Conservation (phyloP, 2,888 invertebrate genomes). For the Napeogenes sylphis region DNA sequence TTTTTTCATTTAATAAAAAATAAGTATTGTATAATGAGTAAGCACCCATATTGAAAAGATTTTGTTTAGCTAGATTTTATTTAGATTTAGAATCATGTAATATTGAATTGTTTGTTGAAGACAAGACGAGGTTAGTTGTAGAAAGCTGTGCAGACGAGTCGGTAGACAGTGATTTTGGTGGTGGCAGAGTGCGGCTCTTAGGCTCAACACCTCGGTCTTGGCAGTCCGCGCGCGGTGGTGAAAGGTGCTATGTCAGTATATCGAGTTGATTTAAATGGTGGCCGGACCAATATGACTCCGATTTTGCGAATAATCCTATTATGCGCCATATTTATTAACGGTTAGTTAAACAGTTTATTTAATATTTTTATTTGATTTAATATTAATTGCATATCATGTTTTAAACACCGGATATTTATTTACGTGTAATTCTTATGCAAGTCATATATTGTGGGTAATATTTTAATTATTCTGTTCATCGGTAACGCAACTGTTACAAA, state of each 20-base stretch:
- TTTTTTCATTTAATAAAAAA: no score
- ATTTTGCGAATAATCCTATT: slow-evolving; percentile 61
- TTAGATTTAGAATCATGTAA: not conserved
- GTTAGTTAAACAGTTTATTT: slow-evolving; percentile 48
- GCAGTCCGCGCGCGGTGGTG: slow-evolving; percentile 72
- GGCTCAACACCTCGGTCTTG: slow-evolving; percentile 27
- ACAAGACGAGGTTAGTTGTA: slow-evolving; percentile 48
- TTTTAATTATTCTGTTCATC: slow-evolving; percentile 42
- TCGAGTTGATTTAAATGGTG: slow-evolving; percentile 41
- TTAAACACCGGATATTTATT: slow-evolving; percentile 29
- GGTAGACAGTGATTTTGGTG: slow-evolving; percentile 47
- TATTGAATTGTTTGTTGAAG: slow-evolving; percentile 6
- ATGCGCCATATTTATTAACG: slow-evolving; percentile 65
- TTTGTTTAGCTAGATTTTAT: no score
- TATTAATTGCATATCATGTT: slow-evolving; percentile 22
- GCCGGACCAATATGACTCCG: slow-evolving; percentile 55
- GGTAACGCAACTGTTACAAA: slow-evolving; percentile 62
- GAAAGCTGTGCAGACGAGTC: slow-evolving; percentile 66
- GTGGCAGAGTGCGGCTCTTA: slow-evolving; percentile 36
- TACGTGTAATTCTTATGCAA: slow-evolving; percentile 59
- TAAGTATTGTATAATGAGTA: no score
- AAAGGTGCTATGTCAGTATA: slow-evolving; percentile 67
- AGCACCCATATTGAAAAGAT: no score
- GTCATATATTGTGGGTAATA: slow-evolving; percentile 40
- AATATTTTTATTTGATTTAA: slow-evolving; percentile 28